phyloP scores from a whole-genome alignment of 2,888 invertebrate species.

The Plutella xylostella region DNA sequence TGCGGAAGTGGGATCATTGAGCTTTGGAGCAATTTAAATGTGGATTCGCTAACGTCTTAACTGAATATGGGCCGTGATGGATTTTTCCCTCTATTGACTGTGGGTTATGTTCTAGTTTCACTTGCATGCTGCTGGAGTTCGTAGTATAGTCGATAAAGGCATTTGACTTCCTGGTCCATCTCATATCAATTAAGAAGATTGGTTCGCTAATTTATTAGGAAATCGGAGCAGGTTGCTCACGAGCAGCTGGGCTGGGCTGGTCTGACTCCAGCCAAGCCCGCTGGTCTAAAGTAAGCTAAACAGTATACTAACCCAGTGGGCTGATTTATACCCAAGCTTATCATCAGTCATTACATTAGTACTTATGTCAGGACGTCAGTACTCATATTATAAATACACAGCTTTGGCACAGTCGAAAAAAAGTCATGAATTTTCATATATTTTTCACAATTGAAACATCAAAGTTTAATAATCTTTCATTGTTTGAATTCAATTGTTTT shows the following conservation, averaged over 20 bases:
- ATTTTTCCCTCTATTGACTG: conserved; percentile 21
- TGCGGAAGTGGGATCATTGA: conserved; percentile 58
- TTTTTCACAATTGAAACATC: too few relatives aligned
- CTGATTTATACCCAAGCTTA: too few relatives aligned
- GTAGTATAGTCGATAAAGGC: conserved; percentile 40
- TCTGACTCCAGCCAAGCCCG: too few relatives aligned
- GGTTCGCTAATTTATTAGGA: conserved; percentile 56
- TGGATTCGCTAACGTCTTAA: conserved; percentile 32
- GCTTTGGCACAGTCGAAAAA: too few relatives aligned
- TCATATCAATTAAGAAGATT: conserved; percentile 58
- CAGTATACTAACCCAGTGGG: too few relatives aligned
- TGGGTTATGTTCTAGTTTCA: conserved; percentile 19
- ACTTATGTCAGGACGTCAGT: too few relatives aligned
- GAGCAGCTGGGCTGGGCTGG: conserved; percentile 18
- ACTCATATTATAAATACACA: too few relatives aligned
- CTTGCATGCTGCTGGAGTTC: conserved; percentile 17
- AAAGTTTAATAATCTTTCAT: too few relatives aligned
- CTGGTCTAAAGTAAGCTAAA: too few relatives aligned
- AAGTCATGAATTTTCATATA: too few relatives aligned
- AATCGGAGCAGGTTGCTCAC: conserved; percentile 49
- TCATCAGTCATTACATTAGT: too few relatives aligned
- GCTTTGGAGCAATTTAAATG: conserved; percentile 54
- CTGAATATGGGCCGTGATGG: conserved; percentile 11
- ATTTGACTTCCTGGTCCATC: conserved; percentile 54
- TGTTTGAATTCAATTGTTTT: too few relatives aligned